Evolutionary conservation across 2,797 vertebrate genomes (phyloP).

Genomic region (Parauchenoglanis punctatus): DNA sequence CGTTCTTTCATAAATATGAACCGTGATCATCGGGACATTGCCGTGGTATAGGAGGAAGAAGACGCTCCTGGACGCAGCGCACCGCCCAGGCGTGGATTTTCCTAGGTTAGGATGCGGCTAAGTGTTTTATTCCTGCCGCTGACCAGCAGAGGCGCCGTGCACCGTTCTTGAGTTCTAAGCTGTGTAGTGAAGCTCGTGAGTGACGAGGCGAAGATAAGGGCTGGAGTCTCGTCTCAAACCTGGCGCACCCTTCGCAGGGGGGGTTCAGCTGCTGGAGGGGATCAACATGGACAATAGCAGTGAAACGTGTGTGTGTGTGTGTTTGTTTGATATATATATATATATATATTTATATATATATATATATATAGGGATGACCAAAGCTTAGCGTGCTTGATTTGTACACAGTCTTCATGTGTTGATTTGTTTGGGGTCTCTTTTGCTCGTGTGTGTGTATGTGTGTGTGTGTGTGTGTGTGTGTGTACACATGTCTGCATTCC

Average conservation of each 20-base stretch:
- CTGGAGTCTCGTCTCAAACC: not conserved
- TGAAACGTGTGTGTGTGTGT: conserved; percentile 27
- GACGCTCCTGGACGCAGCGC: not conserved
- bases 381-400: conserved; percentile 32
- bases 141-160: not conserved
- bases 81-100: not conserved
- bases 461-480: conserved; percentile 15
- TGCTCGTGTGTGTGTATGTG: not conserved
- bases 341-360: too few species aligned
- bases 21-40: not conserved
- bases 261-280: not conserved
- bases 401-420: not conserved
- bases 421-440: conserved; percentile 14
- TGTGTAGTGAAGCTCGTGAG: not conserved
- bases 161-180: too few species aligned
- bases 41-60: not conserved
- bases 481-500: conserved; percentile 15
- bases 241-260: conserved; percentile 1
- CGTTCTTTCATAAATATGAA: not conserved
- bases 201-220: conserved; percentile 3
- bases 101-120: not conserved
- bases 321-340: not conserved
- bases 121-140: not conserved
- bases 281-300: conserved; percentile 33
- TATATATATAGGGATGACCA: not conserved